Evolutionary conservation across 2,113 vertebrate genomes (phyloP), one percentile per base, ranked within the genome.

Genomic region (Orcinus orca): DNA sequence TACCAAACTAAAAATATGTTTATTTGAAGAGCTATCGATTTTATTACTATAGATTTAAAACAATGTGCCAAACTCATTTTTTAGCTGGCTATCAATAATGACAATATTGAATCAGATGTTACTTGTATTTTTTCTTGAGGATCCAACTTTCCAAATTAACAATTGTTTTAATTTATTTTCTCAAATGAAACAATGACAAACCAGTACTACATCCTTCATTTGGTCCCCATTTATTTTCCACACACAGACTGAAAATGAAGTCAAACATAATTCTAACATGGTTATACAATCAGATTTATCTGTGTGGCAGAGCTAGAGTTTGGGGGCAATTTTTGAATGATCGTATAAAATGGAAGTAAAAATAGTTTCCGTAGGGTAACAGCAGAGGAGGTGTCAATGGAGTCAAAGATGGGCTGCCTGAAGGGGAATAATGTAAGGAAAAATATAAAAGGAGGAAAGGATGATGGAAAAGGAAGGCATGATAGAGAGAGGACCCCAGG

Each of bases 21-120:
- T 90, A 89, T 79, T 18, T 96, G 88, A 97, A 97, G 33, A 90
- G 60, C 60, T 95, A 83, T 94, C 87, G 93, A 97, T 92, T 97
- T 97, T 95, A 80, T 79, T 95, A 70, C 65, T 93, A 36, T 6
- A 94, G 73, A 74, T 33, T n/a, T 95, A 92, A 85, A 97, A 96
- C 94, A 60, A 71, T 67, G 26, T 12, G 5, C 38, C 13, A 3
- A 58, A 77, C 10, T 65, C 38, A 44, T 50, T 71, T 71, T 94
- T 95, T 44, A 71, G 88, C 33, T 94, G 58, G 20, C 36, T n/a
- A 91, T 65, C 33, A 95, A 41, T 95, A 93, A 93, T 41, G 33
- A 18, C 90, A 80, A 26, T 0, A 3, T 67, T 65, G 92, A 71
- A 93, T 90, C 15, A 79, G 60, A 79, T 33, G 11, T 47, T 44